Evolutionary conservation across 2,113 vertebrate genomes (phyloP), one percentile per base, ranked within the genome.

Genomic region (Sapajus apella): DNA sequence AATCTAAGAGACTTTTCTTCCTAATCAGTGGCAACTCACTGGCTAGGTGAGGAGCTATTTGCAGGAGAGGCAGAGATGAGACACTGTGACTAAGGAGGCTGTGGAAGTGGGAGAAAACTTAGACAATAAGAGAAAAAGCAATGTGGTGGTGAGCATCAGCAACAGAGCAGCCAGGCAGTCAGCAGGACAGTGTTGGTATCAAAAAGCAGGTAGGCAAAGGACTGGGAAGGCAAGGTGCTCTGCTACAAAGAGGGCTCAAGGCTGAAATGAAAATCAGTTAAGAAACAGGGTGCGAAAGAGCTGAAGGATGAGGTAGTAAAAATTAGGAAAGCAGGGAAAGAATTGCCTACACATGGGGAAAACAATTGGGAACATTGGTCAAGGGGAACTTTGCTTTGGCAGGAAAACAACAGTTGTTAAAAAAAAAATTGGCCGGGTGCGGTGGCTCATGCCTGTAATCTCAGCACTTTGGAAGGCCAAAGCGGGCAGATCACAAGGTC

Each of bases 351-450:
- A 92, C 45, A 17, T n/a, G 56, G 17, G 30, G 6, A 17, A 79
- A 52, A 21, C 56, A 52, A 80, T 0, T 91, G 21, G 30, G 56
- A 80, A 83, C 14, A 37, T 27, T 68, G 56, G 55, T 35, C 14
- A 58, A 95, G 35, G 52, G 72, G 43, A 94, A 50, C 17, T 79
- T 91, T 83, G 40, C 87, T 96, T 87, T 87, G 45, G n/a, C 61
- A 91, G 16, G 27, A 87, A 45, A 96, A 95, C 1, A 95, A 35
- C 35, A 96, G 76, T 45, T 61, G 40, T 80, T 81, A 58, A 64
- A 55, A 61, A 87, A 32, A 50, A 84, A 56, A 40, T 37, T 47
- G 43, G 14, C 50, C 14, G 3, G 14, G 50, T 0, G 50, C 14
- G 16, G 50, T 52, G 50, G 50, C 50, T 52, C 50, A 52, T 52